These are phyloP conservation scores for Hemicordylus capensis DNA, from an alignment of 2,113 vertebrate species.

Conservation along the genomic window DNA sequence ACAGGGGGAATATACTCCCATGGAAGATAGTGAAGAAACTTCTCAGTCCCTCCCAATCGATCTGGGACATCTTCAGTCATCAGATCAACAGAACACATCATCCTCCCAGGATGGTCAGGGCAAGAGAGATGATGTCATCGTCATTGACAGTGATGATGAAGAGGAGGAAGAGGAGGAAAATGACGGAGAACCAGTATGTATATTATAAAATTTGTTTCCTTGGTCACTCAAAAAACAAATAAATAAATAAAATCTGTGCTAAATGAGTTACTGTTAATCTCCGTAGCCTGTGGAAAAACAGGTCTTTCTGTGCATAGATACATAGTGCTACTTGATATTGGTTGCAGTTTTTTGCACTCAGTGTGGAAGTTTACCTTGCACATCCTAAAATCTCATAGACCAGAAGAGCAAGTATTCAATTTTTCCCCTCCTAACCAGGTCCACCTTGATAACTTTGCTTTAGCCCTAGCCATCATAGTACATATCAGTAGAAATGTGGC, in stretches of 20 bases:
- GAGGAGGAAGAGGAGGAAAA: slow-evolving; percentile 93
- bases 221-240: not conserved
- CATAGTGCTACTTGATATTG: not conserved
- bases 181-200: slow-evolving; percentile 82
- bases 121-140: slow-evolving; percentile 88
- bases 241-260: not conserved
- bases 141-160: slow-evolving; percentile 92
- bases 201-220: slow-evolving; percentile 12
- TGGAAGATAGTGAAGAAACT: slow-evolving; percentile 85
- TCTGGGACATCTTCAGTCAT: slow-evolving; percentile 77
- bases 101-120: slow-evolving; percentile 79
- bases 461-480: no score
- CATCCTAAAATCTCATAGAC: not conserved
- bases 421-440: not conserved
- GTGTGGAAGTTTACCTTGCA: not conserved
- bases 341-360: not conserved
- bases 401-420: not conserved
- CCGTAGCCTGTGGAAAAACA: not conserved
- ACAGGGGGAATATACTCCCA: slow-evolving; percentile 82
- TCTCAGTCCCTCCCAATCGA: slow-evolving; percentile 85
- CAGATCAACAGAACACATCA: slow-evolving; percentile 78
- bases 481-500: not conserved
- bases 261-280: not conserved
- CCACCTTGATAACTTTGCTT: not conserved
- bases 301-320: not conserved